Evolutionary conservation across 2,113 vertebrate species (phyloP).

Genomic region (Agelaius phoeniceus): DNA sequence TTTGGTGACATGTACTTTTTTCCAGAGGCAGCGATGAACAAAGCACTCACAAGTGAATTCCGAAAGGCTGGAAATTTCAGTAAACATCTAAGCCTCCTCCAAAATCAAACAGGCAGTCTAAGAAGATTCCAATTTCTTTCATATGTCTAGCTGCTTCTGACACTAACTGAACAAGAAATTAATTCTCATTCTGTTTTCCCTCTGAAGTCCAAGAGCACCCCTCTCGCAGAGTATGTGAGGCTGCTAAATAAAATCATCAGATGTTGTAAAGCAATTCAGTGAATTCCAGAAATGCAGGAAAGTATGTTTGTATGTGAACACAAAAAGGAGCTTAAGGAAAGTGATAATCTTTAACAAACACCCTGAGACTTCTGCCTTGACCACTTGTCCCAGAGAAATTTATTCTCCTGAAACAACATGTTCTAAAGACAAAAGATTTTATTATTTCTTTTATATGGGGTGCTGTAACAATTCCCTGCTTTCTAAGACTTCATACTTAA

Average conservation of each 20-base stretch:
- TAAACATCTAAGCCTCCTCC: neutral
- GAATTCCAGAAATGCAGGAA: neutral
- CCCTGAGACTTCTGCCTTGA: neutral
- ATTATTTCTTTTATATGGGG: neutral
- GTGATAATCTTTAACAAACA: neutral
- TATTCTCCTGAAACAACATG: neutral
- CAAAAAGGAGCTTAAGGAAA: neutral
- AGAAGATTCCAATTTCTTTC: neutral
- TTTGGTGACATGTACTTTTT: neutral
- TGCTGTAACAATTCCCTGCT: neutral
- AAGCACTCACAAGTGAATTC: neutral
- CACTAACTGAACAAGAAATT: slow-evolving; percentile 21
- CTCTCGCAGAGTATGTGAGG: neutral
- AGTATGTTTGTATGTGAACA: neutral
- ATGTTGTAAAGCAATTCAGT: neutral
- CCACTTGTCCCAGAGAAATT: neutral
- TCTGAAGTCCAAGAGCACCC: slow-evolving; percentile 14
- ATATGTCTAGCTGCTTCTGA: slow-evolving; percentile 7
- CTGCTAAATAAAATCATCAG: neutral
- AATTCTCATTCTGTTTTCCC: neutral
- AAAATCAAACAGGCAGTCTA: neutral
- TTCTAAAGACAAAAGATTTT: neutral
- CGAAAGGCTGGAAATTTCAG: neutral
- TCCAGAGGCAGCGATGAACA: neutral
- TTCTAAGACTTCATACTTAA: neutral